Conservation (phyloP, 2,113 vertebrate species). For the Dromaius novaehollandiae region DNA sequence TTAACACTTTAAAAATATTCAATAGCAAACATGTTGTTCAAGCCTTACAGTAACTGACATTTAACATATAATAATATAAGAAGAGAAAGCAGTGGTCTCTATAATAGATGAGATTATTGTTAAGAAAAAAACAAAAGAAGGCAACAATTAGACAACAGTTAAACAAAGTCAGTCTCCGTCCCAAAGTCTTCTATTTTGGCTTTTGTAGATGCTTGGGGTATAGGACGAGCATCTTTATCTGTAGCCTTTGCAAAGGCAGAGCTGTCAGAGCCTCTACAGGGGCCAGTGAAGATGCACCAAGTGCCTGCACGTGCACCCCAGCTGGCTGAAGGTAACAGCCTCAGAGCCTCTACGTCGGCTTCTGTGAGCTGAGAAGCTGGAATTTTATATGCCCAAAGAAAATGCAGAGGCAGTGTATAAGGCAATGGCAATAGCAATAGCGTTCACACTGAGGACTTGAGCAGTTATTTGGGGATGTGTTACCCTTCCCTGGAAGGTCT, state of each 20-base stretch:
- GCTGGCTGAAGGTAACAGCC: background rate
- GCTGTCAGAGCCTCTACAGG: background rate
- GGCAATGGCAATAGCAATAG: background rate
- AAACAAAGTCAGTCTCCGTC: background rate
- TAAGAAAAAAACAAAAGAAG: background rate
- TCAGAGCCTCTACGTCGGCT: background rate
- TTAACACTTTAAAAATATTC: background rate
- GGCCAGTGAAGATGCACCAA: fast-evolving
- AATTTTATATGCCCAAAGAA: background rate
- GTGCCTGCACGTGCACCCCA: fast-evolving
- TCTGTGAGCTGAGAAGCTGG: background rate
- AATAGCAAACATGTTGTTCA: background rate
- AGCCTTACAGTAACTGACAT: background rate
- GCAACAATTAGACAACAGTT: background rate
- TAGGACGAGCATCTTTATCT: background rate
- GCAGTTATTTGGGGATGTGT: background rate
- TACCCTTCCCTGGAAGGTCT: background rate
- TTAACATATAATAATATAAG: background rate
- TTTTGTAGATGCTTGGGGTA: background rate
- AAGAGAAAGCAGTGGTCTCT: background rate
- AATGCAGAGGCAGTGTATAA: background rate
- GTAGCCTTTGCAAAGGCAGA: background rate
- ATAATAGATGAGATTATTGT: background rate
- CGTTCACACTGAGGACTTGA: background rate
- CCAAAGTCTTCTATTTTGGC: background rate